phyloP scores from a whole-genome alignment of 64 coral and sea anemone genomes.

The Catalaphyllia jardinei region DNA sequence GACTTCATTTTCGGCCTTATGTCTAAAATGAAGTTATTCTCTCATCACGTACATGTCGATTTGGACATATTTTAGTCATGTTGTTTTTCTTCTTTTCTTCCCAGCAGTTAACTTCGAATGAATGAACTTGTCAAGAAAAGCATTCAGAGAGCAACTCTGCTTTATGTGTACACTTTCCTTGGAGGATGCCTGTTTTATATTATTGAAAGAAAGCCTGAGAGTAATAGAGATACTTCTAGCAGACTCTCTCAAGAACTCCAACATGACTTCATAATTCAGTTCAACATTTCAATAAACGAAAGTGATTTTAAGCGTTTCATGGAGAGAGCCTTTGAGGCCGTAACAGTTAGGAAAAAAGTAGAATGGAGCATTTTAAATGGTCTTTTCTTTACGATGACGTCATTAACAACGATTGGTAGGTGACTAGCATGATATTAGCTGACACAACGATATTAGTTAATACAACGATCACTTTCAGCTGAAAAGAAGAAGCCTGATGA shows the following conservation, averaged over 20 bases:
- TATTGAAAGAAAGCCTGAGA: constrained; percentile 36
- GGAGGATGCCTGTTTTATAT: constrained; percentile 16
- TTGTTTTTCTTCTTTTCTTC: too few species aligned
- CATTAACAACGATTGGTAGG: constrained; percentile 44
- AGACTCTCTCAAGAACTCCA: background rate
- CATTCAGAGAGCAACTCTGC: background rate
- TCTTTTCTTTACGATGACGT: constrained; percentile 18
- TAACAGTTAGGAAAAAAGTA: background rate
- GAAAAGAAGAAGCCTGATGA: too few species aligned
- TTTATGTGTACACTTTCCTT: constrained; percentile 24
- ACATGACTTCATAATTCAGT: constrained; percentile 2
- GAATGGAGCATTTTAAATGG: constrained; percentile 40
- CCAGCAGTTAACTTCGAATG: too few species aligned
- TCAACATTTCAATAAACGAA: constrained; percentile 38
- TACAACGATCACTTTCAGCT: too few species aligned
- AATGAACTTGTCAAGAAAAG: constrained; percentile 34
- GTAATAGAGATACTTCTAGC: background rate
- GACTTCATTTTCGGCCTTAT: too few species aligned
- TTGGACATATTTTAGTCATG: too few species aligned
- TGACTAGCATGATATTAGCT: background rate
- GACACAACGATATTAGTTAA: too few species aligned
- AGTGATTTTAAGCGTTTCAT: constrained; percentile 29
- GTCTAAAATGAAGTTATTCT: too few species aligned
- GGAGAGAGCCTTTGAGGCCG: constrained; percentile 6
- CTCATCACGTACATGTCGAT: too few species aligned